Percentiles rank a stretch among this genome's conserved stretches.
These are phyloP conservation scores for Ammospiza nelsoni DNA, from an alignment of 2,113 vertebrate genomes.

Conservation along the genomic window DNA sequence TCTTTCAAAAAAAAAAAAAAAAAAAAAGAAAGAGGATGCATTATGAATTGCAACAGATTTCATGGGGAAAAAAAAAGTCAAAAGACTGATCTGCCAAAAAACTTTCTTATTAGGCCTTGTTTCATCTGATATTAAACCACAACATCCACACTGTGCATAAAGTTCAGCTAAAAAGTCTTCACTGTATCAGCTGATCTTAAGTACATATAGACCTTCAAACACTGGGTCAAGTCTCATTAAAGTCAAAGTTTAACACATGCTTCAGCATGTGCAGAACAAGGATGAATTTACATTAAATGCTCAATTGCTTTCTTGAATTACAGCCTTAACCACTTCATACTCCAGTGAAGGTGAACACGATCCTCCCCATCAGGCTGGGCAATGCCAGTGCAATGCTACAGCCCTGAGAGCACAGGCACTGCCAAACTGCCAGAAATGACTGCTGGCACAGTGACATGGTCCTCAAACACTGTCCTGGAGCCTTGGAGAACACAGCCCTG, in stretches of 20 bases:
- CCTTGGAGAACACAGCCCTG: neutral
- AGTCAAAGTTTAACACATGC: conserved; percentile 34
- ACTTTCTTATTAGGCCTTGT: neutral
- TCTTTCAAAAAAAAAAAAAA: neutral
- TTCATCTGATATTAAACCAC: conserved; percentile 28
- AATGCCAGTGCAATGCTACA: neutral
- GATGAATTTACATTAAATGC: conserved; percentile 41
- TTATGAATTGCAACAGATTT: conserved; percentile 40
- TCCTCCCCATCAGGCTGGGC: conserved; percentile 1
- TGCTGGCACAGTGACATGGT: neutral
- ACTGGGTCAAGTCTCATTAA: conserved; percentile 18
- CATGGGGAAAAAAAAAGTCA: neutral
- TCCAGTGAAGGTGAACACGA: conserved; percentile 19
- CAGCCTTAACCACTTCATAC: neutral
- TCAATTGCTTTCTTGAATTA: conserved; percentile 50
- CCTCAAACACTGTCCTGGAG: neutral
- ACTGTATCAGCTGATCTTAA: neutral
- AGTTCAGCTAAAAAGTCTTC: neutral
- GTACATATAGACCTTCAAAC: neutral
- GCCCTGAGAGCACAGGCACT: conserved; percentile 23
- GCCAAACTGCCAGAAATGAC: conserved; percentile 27
- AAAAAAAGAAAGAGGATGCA: neutral
- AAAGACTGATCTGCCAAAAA: neutral
- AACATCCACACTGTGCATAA: neutral
- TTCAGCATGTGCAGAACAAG: conserved; percentile 5